Evolutionary conservation across 2,113 vertebrate species (phyloP), one percentile per base, ranked within the genome.

Genomic region (Synchiropus splendidus): DNA sequence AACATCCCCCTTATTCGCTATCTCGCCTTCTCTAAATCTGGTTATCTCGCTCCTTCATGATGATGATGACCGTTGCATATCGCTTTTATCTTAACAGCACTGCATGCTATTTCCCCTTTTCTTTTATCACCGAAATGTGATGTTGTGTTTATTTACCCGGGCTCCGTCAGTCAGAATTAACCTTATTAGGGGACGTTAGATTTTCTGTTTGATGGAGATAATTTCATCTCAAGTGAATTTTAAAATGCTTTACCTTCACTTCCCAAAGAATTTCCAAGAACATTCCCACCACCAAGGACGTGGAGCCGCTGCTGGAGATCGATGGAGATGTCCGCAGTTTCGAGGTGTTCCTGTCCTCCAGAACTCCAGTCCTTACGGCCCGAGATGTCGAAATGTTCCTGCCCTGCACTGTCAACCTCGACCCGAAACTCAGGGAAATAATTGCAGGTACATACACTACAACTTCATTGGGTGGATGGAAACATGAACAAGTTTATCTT

Each of bases 341-440:
- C 49, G 95, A 99, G 78, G 89, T 99, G 9, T 99, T 99, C 78
- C 78, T 99, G 13, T 94, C 94, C 39, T 98, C 95, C 1, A 80
- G 94, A 66, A 95, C 88, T 1, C 95, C 95, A 1, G 87, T 95
- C 58, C 92, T 99, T 44, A 85, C 91, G 9, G 84, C 90, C 38
- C 86, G 86, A 44, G 95, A 99, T 51, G 90, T 99, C 13, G 91
- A 96, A 68, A 92, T 87, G 41, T 98, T 99, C 64, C 74, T 99
- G 68, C 93, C 92, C 1, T 99, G 95, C 70, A 97, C 95, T 0
- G 93, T 99, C 37, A 99, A 99, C 67, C 77, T 98, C 52, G 95
- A 99, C 75, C 94, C 95, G 59, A 99, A 98, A 67, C 88, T 99
- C 0, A 82, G 94, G 58, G 95, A 99, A 75, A 99, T 99, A 54